These are phyloP conservation scores for Bucorvus abyssinicus DNA, from an alignment of 2,797 vertebrate genomes.

Conservation along the genomic window DNA sequence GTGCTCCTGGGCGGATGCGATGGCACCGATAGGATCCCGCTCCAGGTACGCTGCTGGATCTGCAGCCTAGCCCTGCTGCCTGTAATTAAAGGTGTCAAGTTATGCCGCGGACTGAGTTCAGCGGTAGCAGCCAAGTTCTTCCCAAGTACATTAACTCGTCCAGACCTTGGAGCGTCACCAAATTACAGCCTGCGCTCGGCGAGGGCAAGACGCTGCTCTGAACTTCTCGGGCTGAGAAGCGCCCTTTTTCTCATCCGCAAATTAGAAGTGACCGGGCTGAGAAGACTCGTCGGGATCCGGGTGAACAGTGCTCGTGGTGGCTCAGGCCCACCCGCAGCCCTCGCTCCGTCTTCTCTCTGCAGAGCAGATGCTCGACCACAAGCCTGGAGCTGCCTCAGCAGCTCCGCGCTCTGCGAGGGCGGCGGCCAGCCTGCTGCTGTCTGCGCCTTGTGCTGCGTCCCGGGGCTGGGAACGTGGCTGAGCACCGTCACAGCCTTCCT, in stretches of 20 bases:
- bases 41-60: neutral
- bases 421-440: fast-evolving
- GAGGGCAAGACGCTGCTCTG: neutral
- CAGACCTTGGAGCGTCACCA: neutral
- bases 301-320: neutral
- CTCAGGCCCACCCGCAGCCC: neutral
- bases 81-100: slow-evolving; percentile 22
- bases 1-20: neutral
- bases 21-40: neutral
- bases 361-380: neutral
- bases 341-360: neutral
- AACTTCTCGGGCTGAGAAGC: neutral
- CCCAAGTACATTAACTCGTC: neutral
- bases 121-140: neutral
- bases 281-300: neutral
- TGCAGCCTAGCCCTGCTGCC: neutral
- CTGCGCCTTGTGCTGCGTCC: neutral
- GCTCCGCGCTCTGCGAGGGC: neutral
- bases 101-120: neutral
- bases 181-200: neutral
- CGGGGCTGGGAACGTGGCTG: fast-evolving
- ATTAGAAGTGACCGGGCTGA: neutral
- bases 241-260: neutral
- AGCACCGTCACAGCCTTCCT: neutral
- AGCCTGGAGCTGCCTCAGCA: neutral